Evolutionary conservation across 2,797 vertebrate genomes (phyloP), one percentile per base, ranked within the genome.

Genomic region (Cossypha caffra): DNA sequence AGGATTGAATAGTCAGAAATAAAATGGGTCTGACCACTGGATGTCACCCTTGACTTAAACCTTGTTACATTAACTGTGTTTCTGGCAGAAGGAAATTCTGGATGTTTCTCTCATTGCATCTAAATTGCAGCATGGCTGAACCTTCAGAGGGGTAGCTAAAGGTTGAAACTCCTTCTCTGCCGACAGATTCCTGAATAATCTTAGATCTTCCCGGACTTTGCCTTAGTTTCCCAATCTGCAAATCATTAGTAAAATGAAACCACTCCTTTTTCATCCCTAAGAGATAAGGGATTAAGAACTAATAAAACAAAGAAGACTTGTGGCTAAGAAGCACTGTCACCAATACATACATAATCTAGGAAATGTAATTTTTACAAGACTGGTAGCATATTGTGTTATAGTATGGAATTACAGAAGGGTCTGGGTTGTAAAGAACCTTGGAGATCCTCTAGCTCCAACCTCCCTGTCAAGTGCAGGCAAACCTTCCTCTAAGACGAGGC

Each of bases 1-100:
- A 37, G 5, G 18, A 67, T 37, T 18, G 10, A 67, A 74, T 45
- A 75, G 7, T 23, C 5, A 1, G 54, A 82, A 86, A 51, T 29
- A 68, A 81, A 90, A 62, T 54, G 9, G 7, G 43, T 75, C n/a
- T 88, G 62, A 84, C 83, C 88, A 92, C 92, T 88, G 91, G 83
- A 95, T 86, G 92, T 93, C 92, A 86, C 83, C 84, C 62, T 88
- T 9, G 25, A 90, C 50, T 92, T 94, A 80, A 80, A 78, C 38
- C 45, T 47, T 17, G 4, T 47, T 26, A 43, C 8, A 50, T 28
- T 66, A 62, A 37, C 17, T 9, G 17, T 59, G 33, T 79, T 96
- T 93, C 48, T 67, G 37, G 55, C 74, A 87, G 76, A 92, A 87
- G 4, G 7, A 85, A 87, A 31, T 20, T n/a, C 29, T 26, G 11